phyloP scores from a whole-genome alignment of 2,113 vertebrate genomes.

The Noturus placidus region DNA sequence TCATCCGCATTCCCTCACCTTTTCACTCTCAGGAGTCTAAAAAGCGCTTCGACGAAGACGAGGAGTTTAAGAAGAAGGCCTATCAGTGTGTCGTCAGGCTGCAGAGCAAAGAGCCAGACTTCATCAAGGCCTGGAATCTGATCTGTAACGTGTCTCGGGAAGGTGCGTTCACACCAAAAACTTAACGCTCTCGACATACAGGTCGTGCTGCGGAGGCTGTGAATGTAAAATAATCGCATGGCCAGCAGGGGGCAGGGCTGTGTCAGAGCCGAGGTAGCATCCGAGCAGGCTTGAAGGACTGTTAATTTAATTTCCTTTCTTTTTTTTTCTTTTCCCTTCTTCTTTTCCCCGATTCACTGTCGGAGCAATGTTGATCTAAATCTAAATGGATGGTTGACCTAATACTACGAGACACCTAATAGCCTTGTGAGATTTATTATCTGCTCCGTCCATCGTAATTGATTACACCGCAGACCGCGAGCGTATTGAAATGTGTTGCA shows the following conservation, averaged over 20 bases:
- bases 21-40: constrained; percentile 84
- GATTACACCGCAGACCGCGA: not conserved
- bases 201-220: not conserved
- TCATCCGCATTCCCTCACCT: not conserved
- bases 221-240: not conserved
- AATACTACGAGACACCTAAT: constrained; percentile 17
- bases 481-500: constrained; percentile 10
- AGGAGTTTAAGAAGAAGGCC: constrained; percentile 92
- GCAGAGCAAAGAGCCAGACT: constrained; percentile 89
- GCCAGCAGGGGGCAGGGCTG: not conserved
- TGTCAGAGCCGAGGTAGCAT: not conserved
- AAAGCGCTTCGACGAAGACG: constrained; percentile 92
- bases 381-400: constrained; percentile 20
- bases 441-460: not conserved
- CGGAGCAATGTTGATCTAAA: constrained; percentile 15
- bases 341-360: not conserved
- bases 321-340: not conserved
- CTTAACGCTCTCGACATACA: not conserved
- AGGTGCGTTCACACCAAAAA: constrained; percentile 62
- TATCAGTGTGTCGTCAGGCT: constrained; percentile 93
- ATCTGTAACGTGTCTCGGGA: constrained; percentile 93
- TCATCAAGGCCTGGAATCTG: constrained; percentile 91
- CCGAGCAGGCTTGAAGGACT: not conserved
- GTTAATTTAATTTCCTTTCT: not conserved
- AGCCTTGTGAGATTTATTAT: constrained; percentile 19